Percentiles rank a stretch among this genome's conserved stretches.
Evolutionary conservation across 1,140 invertebrate genomes (phyloP).

Genomic region (Aporrectodea caliginosa): DNA sequence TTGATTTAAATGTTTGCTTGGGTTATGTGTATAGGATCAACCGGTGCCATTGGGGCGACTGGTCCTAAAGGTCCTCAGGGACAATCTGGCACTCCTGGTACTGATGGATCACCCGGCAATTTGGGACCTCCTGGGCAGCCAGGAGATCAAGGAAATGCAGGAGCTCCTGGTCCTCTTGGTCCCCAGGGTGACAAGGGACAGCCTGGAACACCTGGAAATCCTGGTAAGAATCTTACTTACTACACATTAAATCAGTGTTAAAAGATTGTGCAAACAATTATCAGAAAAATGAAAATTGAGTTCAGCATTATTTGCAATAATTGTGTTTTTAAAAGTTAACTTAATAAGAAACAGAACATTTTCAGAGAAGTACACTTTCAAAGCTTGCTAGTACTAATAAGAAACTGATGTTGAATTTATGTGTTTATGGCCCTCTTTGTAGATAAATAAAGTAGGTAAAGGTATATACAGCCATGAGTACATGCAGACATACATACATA

Average conservation of each 20-base stretch:
- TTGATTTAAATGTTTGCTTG: too few species aligned
- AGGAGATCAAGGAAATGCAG: slow-evolving; percentile 20
- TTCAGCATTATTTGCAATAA: background rate
- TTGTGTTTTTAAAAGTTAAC: background rate
- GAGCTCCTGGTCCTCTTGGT: slow-evolving; percentile 64
- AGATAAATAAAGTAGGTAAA: too few species aligned
- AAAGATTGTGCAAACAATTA: background rate
- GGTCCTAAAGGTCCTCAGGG: slow-evolving; percentile 48
- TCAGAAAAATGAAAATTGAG: background rate
- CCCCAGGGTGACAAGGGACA: slow-evolving; percentile 73
- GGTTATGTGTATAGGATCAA: too few species aligned
- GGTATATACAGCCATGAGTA: too few species aligned
- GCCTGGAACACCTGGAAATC: slow-evolving; percentile 61
- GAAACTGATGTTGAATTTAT: too few species aligned
- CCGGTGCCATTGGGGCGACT: slow-evolving; percentile 54
- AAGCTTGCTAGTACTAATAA: too few species aligned
- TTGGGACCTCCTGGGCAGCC: background rate
- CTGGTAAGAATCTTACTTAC: background rate
- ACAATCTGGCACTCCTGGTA: slow-evolving; percentile 40
- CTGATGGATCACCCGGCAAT: slow-evolving; percentile 36
- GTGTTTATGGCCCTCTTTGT: too few species aligned
- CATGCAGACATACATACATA: too few species aligned
- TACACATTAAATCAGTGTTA: background rate
- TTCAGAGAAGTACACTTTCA: too few species aligned
- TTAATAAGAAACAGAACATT: too few species aligned